Percentiles rank a stretch among this genome's conserved stretches.
Evolutionary conservation across 1,140 invertebrate species (phyloP).

Genomic region (Temnothorax curvispinosus): DNA sequence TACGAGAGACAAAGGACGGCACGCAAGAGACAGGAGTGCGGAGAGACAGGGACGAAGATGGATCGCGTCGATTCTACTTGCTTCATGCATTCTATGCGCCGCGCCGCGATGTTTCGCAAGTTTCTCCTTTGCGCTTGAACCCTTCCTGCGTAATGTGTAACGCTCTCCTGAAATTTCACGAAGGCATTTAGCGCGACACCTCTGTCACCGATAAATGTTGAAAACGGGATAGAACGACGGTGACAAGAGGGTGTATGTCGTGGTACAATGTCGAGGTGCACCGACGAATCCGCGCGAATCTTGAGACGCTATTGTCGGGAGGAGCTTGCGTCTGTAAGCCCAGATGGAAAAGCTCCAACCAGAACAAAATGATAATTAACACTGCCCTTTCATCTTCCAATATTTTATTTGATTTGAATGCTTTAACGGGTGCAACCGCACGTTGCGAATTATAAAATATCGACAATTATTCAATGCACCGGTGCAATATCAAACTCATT

Average conservation of each 20-base stretch:
- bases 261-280: constrained; percentile 28
- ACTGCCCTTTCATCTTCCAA: not conserved
- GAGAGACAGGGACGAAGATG: constrained; percentile 50
- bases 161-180: constrained; percentile 57
- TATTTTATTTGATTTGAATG: not conserved
- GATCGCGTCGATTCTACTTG: constrained; percentile 54
- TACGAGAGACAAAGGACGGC: constrained; percentile 37
- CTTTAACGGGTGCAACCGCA: not conserved
- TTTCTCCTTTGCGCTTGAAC: constrained; percentile 21
- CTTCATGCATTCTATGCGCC: constrained; percentile 43
- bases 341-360: not conserved
- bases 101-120: constrained; percentile 48
- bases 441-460: not conserved
- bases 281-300: constrained; percentile 38
- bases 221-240: constrained; percentile 7
- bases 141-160: constrained; percentile 40
- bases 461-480: not conserved
- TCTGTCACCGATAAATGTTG: constrained; percentile 1
- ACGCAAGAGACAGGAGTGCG: constrained; percentile 18
- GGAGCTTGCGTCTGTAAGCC: not conserved
- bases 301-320: constrained; percentile 27
- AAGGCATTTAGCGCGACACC: constrained; percentile 53
- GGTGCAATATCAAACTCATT: not conserved
- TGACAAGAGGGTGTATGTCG: constrained; percentile 35
- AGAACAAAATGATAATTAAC: constrained; percentile 21